Evolutionary conservation across 2,113 vertebrate genomes (phyloP).

Genomic region (Grammatotria lemairii): DNA sequence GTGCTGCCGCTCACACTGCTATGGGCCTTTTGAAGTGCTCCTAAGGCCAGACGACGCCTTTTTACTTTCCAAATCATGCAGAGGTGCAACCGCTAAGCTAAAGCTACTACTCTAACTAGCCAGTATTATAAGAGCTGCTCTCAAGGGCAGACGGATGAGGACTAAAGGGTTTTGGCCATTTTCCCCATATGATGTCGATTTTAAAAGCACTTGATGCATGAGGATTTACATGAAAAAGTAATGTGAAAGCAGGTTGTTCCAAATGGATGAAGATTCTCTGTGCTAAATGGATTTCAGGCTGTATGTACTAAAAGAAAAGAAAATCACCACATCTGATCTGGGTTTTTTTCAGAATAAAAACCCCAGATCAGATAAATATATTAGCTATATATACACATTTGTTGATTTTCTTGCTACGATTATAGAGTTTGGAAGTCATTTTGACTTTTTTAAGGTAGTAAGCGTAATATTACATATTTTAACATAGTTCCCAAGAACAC

Average conservation of each 20-base stretch:
- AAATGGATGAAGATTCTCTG: not conserved
- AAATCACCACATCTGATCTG: not conserved
- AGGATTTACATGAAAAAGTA: not conserved
- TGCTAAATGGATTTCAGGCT: not conserved
- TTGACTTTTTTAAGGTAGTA: not conserved
- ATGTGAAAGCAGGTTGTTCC: not conserved
- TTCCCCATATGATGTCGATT: constrained; percentile 12
- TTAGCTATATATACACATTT: not conserved
- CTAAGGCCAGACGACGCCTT: constrained; percentile 56
- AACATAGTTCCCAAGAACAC: not conserved
- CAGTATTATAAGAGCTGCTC: constrained; percentile 24
- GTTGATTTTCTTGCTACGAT: not conserved
- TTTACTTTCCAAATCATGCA: constrained; percentile 48
- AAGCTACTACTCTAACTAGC: not conserved
- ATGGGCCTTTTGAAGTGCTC: constrained; percentile 57
- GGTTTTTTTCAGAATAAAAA: rapidly evolving
- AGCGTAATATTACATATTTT: not conserved
- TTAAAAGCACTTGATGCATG: constrained; percentile 36
- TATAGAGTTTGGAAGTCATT: not conserved
- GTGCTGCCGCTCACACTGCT: constrained; percentile 43
- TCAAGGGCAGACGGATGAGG: not conserved
- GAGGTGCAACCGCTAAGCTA: constrained; percentile 29
- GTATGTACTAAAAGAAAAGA: not conserved
- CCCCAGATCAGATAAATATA: not conserved
- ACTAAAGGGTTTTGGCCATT: constrained; percentile 27